phyloP scores from a whole-genome alignment of 2,888 invertebrate genomes.

The Sarcophaga caerulescens region DNA sequence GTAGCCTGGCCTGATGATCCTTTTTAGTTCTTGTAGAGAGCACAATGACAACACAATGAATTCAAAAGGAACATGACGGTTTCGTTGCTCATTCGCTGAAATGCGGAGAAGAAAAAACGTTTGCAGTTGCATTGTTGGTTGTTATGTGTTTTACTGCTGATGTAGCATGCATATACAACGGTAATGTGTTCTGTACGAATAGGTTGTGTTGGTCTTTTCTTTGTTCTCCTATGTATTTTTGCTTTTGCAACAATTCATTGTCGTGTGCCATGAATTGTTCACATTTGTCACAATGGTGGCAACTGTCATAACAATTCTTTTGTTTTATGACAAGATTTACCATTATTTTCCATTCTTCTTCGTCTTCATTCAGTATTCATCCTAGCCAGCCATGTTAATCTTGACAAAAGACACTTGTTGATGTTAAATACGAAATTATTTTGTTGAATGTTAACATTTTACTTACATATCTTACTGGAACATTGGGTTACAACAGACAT shows the following conservation, averaged over 20 bases:
- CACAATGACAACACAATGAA: slow-evolving; percentile 60
- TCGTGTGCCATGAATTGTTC: slow-evolving; percentile 53
- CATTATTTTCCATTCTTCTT: slow-evolving; percentile 45
- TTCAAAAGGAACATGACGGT: slow-evolving; percentile 50
- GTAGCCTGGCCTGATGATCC: slow-evolving; percentile 28
- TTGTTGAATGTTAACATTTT: slow-evolving; percentile 44
- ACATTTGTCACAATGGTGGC: slow-evolving; percentile 65
- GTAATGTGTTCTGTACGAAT: not conserved
- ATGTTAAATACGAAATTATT: slow-evolving; percentile 48
- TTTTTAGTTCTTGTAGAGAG: slow-evolving; percentile 10
- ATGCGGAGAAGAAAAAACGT: slow-evolving; percentile 4
- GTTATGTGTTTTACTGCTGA: not conserved
- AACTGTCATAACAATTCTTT: slow-evolving; percentile 67
- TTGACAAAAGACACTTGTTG: slow-evolving; percentile 62
- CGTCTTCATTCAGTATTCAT: not conserved
- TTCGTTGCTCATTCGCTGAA: slow-evolving; percentile 56
- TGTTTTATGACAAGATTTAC: slow-evolving; percentile 64
- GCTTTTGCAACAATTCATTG: slow-evolving; percentile 22
- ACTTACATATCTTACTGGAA: slow-evolving; percentile 16
- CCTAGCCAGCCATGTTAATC: slow-evolving; percentile 45
- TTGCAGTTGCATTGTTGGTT: slow-evolving; percentile 19
- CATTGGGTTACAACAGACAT: slow-evolving; percentile 16
- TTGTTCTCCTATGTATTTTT: not conserved
- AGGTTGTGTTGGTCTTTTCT: not conserved
- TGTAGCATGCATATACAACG: not conserved